Percentiles rank a stretch among this genome's conserved stretches.
Conservation (phyloP, 2,797 vertebrate species). For the Enteromius thamalakanensis region DNA sequence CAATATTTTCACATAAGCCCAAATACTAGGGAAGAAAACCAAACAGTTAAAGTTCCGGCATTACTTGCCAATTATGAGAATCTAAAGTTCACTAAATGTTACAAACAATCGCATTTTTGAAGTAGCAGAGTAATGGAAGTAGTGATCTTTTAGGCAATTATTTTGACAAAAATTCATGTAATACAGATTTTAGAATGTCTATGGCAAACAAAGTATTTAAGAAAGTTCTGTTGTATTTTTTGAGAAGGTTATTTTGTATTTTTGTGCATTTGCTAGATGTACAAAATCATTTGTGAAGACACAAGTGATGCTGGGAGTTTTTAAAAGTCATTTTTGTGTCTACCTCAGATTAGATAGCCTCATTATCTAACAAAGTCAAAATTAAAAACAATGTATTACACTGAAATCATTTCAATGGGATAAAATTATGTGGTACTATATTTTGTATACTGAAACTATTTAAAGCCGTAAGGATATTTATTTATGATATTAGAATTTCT, state of each 20-base stretch:
- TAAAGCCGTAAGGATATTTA: conserved; percentile 43
- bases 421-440: conserved; percentile 1
- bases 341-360: conserved; percentile 25
- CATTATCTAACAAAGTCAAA: not conserved
- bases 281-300: conserved; percentile 12
- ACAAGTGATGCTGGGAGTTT: conserved; percentile 17
- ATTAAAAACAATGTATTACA: not conserved
- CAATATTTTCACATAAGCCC: not conserved
- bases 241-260: not conserved
- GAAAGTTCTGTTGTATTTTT: not conserved
- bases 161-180: not conserved
- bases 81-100: not conserved
- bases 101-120: not conserved
- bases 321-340: conserved; percentile 9
- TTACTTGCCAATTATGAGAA: not conserved
- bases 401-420: conserved; percentile 3
- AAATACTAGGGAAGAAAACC: not conserved
- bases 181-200: not conserved
- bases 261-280: not conserved
- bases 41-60: not conserved
- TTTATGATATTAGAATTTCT: conserved; percentile 26
- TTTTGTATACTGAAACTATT: conserved; percentile 36
- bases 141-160: not conserved
- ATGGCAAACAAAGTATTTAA: conserved; percentile 5
- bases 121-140: not conserved